Evolutionary conservation across 2,888 invertebrate genomes (phyloP).

Genomic region (Vanessa cardui): DNA sequence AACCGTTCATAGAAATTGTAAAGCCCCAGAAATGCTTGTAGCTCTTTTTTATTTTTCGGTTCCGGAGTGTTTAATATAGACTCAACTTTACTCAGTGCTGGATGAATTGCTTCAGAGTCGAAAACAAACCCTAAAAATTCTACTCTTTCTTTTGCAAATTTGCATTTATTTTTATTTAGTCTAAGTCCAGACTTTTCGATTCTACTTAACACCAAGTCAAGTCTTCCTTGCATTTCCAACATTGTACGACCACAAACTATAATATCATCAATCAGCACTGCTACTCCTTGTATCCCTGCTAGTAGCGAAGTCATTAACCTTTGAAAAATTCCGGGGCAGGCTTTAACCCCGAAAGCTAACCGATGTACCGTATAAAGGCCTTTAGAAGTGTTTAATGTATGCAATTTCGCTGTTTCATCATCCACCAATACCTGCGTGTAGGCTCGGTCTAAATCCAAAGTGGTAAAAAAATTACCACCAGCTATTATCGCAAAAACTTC

Average conservation of each 20-base stretch:
- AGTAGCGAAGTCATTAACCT: conserved; percentile 39
- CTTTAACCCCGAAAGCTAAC: conserved; percentile 39
- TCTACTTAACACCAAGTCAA: conserved; percentile 24
- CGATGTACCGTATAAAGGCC: conserved; percentile 38
- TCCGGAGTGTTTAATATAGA: conserved; percentile 33
- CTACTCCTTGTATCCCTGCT: conserved; percentile 38
- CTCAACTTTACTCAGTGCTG: conserved; percentile 38
- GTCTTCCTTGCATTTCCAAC: conserved; percentile 25
- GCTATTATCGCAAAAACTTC: conserved; percentile 3
- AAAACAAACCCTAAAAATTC: conserved; percentile 43
- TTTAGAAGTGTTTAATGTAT: conserved; percentile 44
- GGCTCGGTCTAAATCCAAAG: conserved; percentile 28
- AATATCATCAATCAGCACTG: conserved; percentile 44
- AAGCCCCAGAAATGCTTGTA: no score
- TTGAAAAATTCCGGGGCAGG: conserved; percentile 26
- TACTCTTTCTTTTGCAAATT: conserved; percentile 33
- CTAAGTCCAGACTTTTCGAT: conserved; percentile 38
- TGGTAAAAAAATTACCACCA: neutral
- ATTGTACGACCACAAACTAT: conserved; percentile 37
- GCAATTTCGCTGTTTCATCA: conserved; percentile 38
- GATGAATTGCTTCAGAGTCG: conserved; percentile 38
- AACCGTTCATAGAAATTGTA: no score
- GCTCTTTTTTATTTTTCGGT: no score
- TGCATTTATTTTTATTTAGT: conserved; percentile 38
- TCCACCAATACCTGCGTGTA: conserved; percentile 40